Base-by-base conservation (phyloP, 2,113 vertebrate species). In the Muntiacus reevesi region DNA sequence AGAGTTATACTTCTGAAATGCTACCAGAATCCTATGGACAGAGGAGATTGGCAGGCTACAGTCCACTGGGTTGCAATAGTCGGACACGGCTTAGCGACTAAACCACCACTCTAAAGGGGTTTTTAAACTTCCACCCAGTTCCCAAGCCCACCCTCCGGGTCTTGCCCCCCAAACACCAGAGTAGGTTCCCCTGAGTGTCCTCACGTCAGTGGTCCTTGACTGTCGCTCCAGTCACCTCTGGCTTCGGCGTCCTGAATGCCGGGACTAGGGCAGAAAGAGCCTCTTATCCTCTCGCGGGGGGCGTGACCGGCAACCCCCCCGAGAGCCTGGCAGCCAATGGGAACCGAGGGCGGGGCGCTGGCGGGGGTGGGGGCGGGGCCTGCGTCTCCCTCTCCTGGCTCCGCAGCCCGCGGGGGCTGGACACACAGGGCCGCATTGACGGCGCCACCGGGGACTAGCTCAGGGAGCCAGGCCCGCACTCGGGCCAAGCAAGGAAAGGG, bases 391-490 rank as follows among this genome's bases (percentile, higher is more conserved):
- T 7, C 96, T 87, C 96, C 84, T 9, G 96, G 45, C 64, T 1
- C 14, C 14, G 82, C 91, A 54, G 91, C 98, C 97, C 97, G 87
- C 94, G 55, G 89, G 28, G 55, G 45, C 81, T 0, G 33, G 11
- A 50, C 67, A 94, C 82, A 95, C 97, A 92, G 88, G 82, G 90
- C 95, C 9, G 84, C 94, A 92, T 96, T 97, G 95, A 98, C 14
- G 19, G 21, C 12, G 50, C 93, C 95, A 9, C 94, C 93, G 0
- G 6, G 78, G 67, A 54, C 27, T 84, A 16, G n/a, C 54, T 45
- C 50, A 78, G 45, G 52, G 52, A 71, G 89, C 82, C 54, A 33
- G 62, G 36, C 8, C 33, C 28, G 36, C 64, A 7, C 60, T 36
- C 1, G 15, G 57, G 84, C 88, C 71, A 57, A 40, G 94, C 59